Evolutionary conservation across 2,797 vertebrate genomes (phyloP).

Genomic region (Jordanella pulchra): DNA sequence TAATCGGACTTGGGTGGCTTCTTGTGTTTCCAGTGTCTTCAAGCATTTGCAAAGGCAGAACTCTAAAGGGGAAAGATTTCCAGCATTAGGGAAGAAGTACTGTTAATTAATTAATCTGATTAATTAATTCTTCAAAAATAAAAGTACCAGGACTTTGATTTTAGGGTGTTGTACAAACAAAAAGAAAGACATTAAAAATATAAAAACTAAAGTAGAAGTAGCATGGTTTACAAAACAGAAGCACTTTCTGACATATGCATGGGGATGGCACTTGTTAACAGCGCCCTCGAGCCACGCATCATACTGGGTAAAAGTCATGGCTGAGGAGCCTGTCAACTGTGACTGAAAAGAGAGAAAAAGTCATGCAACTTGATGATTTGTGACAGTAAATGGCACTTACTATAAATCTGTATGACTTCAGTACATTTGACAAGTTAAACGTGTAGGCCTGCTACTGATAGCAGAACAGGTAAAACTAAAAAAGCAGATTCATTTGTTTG

Average conservation of each 20-base stretch:
- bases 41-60: conserved; percentile 46
- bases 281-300: conserved; percentile 42
- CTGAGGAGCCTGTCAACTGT: conserved; percentile 50
- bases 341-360: conserved; percentile 51
- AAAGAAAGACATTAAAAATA: conserved; percentile 19
- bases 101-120: conserved; percentile 41
- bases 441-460: not conserved
- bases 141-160: conserved; percentile 15
- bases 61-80: conserved; percentile 48
- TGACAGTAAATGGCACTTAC: conserved; percentile 22
- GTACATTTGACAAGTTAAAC: conserved; percentile 4
- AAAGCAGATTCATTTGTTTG: not conserved
- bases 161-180: not conserved
- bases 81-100: conserved; percentile 54
- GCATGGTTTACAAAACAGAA: conserved; percentile 28
- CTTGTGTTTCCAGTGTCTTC: conserved; percentile 51
- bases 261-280: conserved; percentile 48
- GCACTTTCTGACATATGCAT: conserved; percentile 47
- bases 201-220: conserved; percentile 2
- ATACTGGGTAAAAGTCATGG: conserved; percentile 33
- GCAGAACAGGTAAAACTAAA: not conserved
- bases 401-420: conserved; percentile 2
- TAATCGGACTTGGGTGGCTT: conserved; percentile 68
- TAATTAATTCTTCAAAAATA: not conserved
- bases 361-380: conserved; percentile 38